Evolutionary conservation across 2,797 vertebrate species (phyloP).

Genomic region (Sebastolobus alascanus): DNA sequence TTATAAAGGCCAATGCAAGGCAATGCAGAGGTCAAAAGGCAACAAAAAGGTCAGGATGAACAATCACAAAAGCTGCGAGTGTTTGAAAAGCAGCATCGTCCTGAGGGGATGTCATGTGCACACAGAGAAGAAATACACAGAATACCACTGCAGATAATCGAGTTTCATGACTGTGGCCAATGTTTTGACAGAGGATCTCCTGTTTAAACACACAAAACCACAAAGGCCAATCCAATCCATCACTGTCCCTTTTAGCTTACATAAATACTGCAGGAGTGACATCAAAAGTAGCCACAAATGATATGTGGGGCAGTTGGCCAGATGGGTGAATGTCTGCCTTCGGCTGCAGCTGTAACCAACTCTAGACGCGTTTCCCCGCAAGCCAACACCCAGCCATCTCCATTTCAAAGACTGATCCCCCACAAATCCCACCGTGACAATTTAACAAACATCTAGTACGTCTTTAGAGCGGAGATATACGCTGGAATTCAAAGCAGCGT

Average conservation of each 20-base stretch:
- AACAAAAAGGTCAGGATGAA: slow-evolving; percentile 26
- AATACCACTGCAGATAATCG: slow-evolving; percentile 30
- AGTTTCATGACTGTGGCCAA: slow-evolving; percentile 51
- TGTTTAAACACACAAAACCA: slow-evolving; percentile 72
- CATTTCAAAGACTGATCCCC: slow-evolving; percentile 72
- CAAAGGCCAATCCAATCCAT: slow-evolving; percentile 68
- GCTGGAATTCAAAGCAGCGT: slow-evolving; percentile 42
- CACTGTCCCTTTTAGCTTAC: slow-evolving; percentile 66
- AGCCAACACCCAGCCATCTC: slow-evolving; percentile 79
- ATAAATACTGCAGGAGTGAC: slow-evolving; percentile 72
- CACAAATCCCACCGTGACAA: slow-evolving; percentile 73
- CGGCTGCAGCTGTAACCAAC: slow-evolving; percentile 74
- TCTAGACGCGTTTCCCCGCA: slow-evolving; percentile 58
- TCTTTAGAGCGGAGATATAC: slow-evolving; percentile 57
- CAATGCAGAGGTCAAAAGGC: slow-evolving; percentile 33
- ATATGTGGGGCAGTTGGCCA: slow-evolving; percentile 66
- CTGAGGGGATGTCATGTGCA: slow-evolving; percentile 11
- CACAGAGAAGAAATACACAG: slow-evolving; percentile 18
- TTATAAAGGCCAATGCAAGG: slow-evolving; percentile 4
- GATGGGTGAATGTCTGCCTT: slow-evolving; percentile 72
- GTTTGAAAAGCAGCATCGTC: slow-evolving; percentile 31
- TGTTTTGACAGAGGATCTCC: slow-evolving; percentile 71
- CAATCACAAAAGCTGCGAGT: slow-evolving; percentile 21
- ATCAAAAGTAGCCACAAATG: slow-evolving; percentile 80
- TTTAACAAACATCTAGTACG: slow-evolving; percentile 62